phyloP scores from a whole-genome alignment of 2,888 invertebrate genomes.

The Chrysodeixis includens region DNA sequence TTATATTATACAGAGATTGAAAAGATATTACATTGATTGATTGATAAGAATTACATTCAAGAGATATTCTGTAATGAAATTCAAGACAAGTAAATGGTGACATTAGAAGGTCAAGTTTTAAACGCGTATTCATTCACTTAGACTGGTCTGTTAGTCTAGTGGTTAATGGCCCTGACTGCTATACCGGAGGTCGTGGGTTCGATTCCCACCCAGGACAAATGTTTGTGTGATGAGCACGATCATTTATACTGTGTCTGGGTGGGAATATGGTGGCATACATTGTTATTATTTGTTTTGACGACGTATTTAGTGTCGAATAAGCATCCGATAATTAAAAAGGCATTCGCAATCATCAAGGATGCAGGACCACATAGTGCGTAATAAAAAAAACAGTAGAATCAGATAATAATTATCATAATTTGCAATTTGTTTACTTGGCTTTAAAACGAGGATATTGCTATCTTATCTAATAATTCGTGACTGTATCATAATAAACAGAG shows the following conservation, averaged over 20 bases:
- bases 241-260: too few relatives aligned
- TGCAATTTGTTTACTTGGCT: conserved; percentile 29
- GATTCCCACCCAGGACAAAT: too few relatives aligned
- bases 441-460: conserved; percentile 16
- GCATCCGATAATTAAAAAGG: too few relatives aligned
- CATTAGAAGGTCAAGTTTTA: not conserved
- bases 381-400: not conserved
- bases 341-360: not conserved
- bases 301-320: not conserved
- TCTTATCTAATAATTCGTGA: conserved; percentile 35
- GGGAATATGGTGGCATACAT: too few relatives aligned
- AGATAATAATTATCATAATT: conserved; percentile 18
- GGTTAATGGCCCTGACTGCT: too few relatives aligned
- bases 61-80: not conserved
- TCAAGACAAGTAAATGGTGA: not conserved
- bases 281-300: not conserved
- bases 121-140: too few relatives aligned
- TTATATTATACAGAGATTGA: not conserved
- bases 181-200: too few relatives aligned
- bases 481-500: conserved; percentile 32
- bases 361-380: not conserved
- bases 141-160: too few relatives aligned
- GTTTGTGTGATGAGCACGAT: too few relatives aligned
- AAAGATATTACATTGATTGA: not conserved
- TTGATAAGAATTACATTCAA: too few relatives aligned